Conservation (phyloP, 2,888 invertebrate genomes). For the Luperina testacea region DNA sequence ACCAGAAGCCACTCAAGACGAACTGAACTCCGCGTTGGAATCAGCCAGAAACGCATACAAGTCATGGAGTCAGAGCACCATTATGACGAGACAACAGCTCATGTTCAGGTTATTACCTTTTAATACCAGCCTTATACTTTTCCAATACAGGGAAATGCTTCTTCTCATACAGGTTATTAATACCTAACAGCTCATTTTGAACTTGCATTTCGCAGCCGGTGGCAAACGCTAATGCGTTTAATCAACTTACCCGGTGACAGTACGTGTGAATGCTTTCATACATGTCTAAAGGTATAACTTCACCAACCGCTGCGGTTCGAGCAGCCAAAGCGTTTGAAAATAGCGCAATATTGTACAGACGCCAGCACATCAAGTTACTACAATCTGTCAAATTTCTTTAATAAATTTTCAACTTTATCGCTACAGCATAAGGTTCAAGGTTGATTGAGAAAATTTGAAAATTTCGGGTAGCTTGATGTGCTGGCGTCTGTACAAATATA, state of each 20-base stretch:
- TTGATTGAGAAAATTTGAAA: too few relatives aligned
- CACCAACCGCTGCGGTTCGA: background rate
- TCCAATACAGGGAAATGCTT: background rate
- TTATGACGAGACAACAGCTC: slow-evolving; percentile 97
- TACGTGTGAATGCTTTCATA: background rate
- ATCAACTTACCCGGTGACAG: background rate
- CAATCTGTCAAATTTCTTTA: too few relatives aligned
- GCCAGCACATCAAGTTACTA: too few relatives aligned
- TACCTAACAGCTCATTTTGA: background rate
- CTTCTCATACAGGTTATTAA: background rate
- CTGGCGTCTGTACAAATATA: too few relatives aligned
- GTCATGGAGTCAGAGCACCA: slow-evolving; percentile 97
- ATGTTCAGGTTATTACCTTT: slow-evolving; percentile 93
- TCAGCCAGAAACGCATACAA: slow-evolving; percentile 94
- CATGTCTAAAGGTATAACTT: background rate
- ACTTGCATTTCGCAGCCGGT: background rate
- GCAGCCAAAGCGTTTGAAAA: background rate
- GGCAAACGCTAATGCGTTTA: background rate
- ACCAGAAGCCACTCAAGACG: slow-evolving; percentile 96
- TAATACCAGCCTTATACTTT: background rate
- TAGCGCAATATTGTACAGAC: background rate
- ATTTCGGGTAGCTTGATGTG: too few relatives aligned
- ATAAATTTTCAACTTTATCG: too few relatives aligned
- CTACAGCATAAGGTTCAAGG: too few relatives aligned
- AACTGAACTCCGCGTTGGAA: slow-evolving; percentile 97